Conservation (phyloP, 2,888 invertebrate species). For the Periphyllus acericola region DNA sequence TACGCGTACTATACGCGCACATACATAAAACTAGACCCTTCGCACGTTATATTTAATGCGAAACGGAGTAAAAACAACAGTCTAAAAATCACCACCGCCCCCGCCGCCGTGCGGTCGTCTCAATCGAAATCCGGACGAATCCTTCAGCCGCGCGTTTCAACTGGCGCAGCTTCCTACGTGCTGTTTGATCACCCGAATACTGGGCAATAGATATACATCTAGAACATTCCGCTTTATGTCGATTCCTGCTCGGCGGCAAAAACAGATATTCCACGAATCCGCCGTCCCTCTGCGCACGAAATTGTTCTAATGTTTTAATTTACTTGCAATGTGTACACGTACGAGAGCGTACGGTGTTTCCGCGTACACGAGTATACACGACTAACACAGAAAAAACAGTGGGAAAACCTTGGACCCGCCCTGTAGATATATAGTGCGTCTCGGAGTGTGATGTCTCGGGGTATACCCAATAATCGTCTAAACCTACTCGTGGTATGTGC, state of each 20-base stretch:
- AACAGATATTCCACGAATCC: no score
- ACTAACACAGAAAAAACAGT: no score
- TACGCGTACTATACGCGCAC: not conserved
- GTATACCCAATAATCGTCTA: no score
- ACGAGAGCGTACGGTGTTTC: no score
- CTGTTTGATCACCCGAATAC: no score
- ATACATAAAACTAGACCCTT: not conserved
- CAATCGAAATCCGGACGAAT: not conserved
- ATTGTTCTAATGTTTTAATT: not conserved
- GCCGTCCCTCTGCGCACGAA: not conserved
- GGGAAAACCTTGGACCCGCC: no score
- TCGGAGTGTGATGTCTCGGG: no score
- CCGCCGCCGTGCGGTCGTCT: not conserved
- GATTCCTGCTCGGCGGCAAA: not conserved
- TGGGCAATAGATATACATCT: not conserved
- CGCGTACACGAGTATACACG: no score
- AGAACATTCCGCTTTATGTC: not conserved
- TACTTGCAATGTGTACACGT: no score
- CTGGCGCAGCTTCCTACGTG: not conserved
- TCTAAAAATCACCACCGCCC: conserved; percentile 49
- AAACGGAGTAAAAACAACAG: conserved; percentile 19
- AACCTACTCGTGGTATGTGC: no score
- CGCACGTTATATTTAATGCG: not conserved
- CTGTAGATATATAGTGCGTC: no score
- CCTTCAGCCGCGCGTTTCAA: not conserved